Evolutionary conservation across 2,113 vertebrate species (phyloP).

Genomic region (Chiloscyllium plagiosum): DNA sequence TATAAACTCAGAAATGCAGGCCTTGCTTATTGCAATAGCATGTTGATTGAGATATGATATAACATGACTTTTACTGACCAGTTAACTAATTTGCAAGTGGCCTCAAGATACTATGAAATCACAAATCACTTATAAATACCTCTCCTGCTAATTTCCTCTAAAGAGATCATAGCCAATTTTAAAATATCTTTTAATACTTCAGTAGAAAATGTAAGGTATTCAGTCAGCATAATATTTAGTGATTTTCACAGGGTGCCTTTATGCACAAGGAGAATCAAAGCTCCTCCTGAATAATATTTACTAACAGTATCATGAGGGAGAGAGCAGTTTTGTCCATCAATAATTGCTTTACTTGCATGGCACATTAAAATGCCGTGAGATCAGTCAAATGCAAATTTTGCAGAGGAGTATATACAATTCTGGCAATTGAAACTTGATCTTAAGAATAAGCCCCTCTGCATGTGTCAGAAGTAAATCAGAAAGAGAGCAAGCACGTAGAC

Average conservation of each 20-base stretch:
- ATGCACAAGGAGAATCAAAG: not conserved
- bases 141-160: not conserved
- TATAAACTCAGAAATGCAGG: not conserved
- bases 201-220: not conserved
- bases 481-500: slow-evolving; percentile 42
- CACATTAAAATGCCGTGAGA: not conserved
- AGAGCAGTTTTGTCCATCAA: not conserved
- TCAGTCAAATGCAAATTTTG: not conserved
- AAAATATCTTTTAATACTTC: not conserved
- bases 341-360: not conserved
- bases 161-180: not conserved
- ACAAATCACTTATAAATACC: not conserved
- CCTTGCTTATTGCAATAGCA: not conserved
- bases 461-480: not conserved
- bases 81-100: not conserved
- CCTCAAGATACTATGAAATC: not conserved
- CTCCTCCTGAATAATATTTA: not conserved
- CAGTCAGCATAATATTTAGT: not conserved
- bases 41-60: not conserved
- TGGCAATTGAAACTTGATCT: not conserved
- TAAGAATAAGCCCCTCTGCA: not conserved
- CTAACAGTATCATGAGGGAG: not conserved
- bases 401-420: not conserved
- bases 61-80: not conserved
- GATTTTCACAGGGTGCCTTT: not conserved